Evolutionary conservation across 2,797 vertebrate genomes (phyloP).

Genomic region (Pachyuromys duprasi): DNA sequence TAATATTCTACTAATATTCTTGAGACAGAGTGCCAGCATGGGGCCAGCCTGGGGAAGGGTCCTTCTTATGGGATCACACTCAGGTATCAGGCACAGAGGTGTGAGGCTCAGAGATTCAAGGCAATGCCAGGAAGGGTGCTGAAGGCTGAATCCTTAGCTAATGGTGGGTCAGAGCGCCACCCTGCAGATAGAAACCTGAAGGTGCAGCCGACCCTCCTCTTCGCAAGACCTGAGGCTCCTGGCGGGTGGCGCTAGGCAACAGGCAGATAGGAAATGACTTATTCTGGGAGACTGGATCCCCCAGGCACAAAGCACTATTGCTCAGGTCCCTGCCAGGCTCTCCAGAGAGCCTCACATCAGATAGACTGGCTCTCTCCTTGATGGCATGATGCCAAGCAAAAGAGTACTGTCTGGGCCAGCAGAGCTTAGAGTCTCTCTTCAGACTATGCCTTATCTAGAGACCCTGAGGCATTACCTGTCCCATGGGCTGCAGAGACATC

Average conservation of each 20-base stretch:
- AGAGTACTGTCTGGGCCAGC: neutral
- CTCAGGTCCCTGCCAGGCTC: neutral
- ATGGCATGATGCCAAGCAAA: neutral
- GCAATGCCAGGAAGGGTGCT: too few species aligned
- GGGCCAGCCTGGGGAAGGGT: too few species aligned
- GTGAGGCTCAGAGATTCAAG: neutral
- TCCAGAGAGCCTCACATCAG: neutral
- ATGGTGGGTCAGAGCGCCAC: fast-evolving
- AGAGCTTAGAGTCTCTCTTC: too few species aligned
- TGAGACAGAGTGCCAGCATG: fast-evolving
- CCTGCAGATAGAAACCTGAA: neutral
- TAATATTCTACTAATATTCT: neutral
- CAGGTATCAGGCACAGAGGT: neutral
- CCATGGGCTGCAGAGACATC: neutral
- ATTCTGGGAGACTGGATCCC: neutral
- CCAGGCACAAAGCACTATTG: too few species aligned
- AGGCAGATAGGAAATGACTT: neutral
- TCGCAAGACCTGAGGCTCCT: neutral
- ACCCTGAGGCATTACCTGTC: neutral
- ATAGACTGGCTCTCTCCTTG: neutral
- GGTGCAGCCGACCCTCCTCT: fast-evolving
- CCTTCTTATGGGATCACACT: neutral
- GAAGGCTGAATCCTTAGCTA: neutral
- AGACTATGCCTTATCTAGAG: neutral
- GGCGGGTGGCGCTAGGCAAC: fast-evolving